Evolutionary conservation across 2,888 invertebrate genomes (phyloP), one percentile per base, ranked within the genome.

Genomic region (Eupithecia insigniata): DNA sequence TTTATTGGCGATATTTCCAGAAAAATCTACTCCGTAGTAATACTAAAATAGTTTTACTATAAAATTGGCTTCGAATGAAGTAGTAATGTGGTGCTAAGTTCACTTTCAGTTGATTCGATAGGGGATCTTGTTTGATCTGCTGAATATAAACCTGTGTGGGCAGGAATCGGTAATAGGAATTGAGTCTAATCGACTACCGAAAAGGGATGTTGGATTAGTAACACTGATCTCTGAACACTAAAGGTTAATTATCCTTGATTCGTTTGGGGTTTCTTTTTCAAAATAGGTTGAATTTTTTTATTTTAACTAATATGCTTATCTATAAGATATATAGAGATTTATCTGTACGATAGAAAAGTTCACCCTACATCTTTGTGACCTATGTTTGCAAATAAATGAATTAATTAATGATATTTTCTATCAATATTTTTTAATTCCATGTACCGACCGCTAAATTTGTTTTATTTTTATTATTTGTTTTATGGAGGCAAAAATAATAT

Each of bases 121-220:
- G n/a, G 10, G 8, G 12, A 22, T 22, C n/a, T 51, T 10, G 51
- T 51, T 51, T 51, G 51, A 51, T 51, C 51, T 8, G n/a, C 8
- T 51, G 10, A 55, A 55, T 26, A 55, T 55, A 55, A 55, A 51
- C 22, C 46, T 10, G n/a, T 26, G 55, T 55, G 55, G 55, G 55
- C 5, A 22, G 55, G 55, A 55, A 55, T 26, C 12, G 55, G 55
- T 26, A 55, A 26, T 26, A 55, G 26, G 55, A 4, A 55, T 55
- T 55, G 55, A 55, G 14, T 55, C n/a, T n/a, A n/a, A 26, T 46
- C 46, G 46, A 22, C 3, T 51, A 2, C 22, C 26, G 65, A 36
- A 64, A 65, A 70, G 65, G 70, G 58, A 36, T 70, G 73, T 75
- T 73, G 64, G 39, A 69, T 74, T 69, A 75, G 75, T 73, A 65